Conservation (phyloP, 2,113 vertebrate genomes). For the Ictalurus furcatus region DNA sequence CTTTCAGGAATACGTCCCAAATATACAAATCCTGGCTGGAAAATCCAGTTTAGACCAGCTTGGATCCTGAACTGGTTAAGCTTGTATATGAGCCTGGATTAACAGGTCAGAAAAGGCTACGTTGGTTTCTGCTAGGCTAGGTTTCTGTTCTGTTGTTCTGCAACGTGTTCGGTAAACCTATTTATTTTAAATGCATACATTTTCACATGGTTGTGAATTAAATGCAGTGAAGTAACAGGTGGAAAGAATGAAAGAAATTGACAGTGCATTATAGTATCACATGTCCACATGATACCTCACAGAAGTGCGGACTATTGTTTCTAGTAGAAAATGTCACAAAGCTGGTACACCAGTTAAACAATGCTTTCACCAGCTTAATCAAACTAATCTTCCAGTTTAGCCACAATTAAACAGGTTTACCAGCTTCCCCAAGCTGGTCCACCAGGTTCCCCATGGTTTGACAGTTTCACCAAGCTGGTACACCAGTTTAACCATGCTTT, state of each 20-base stretch:
- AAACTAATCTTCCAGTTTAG: not conserved
- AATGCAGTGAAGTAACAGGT: not conserved
- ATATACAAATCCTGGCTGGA: not conserved
- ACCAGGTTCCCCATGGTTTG: not conserved
- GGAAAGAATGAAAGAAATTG: not conserved
- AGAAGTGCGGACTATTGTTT: not conserved
- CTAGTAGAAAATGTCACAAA: not conserved
- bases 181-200: not conserved
- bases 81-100: not conserved
- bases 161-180: not conserved
- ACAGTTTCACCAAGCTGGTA: not conserved
- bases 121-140: not conserved
- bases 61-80: not conserved
- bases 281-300: no score
- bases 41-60: not conserved
- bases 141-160: not conserved
- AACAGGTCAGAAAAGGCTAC: not conserved
- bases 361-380: not conserved
- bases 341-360: not conserved
- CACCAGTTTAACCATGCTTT: not conserved
- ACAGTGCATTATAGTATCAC: no score
- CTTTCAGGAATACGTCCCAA: not conserved
- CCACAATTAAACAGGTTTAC: not conserved
- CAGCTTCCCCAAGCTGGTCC: not conserved
- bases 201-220: not conserved